A percentile compares a stretch with the other conserved stretches of the same genome.
Conservation (phyloP, 2,797 vertebrate species). For the Fratercula arctica region DNA sequence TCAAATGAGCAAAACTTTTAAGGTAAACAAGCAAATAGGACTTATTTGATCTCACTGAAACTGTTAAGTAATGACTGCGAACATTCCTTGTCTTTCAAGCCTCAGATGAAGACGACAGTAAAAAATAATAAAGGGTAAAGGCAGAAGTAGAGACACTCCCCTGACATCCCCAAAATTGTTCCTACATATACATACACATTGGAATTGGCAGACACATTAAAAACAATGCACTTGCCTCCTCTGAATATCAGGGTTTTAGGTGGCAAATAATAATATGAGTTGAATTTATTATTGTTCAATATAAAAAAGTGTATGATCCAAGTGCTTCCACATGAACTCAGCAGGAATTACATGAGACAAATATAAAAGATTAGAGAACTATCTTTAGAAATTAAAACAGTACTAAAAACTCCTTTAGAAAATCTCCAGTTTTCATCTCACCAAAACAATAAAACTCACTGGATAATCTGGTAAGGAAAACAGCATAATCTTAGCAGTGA, state of each 20-base stretch:
- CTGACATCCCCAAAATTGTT: neutral
- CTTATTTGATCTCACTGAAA: neutral
- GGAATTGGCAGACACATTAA: neutral
- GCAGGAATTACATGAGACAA: neutral
- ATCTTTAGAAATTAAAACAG: neutral
- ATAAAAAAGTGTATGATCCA: neutral
- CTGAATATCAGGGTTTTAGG: neutral
- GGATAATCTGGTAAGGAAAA: neutral
- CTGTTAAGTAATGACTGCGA: neutral
- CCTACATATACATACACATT: neutral
- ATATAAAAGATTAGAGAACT: neutral
- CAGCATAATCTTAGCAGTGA: neutral
- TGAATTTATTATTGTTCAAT: neutral
- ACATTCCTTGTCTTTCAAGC: neutral
- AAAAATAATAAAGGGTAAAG: neutral
- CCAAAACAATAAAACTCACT: neutral
- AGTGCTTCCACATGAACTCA: neutral
- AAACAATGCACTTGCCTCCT: neutral
- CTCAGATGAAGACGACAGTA: neutral
- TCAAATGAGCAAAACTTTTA: neutral
- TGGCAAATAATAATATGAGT: neutral
- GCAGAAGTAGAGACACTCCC: neutral
- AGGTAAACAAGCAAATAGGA: neutral
- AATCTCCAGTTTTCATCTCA: neutral
- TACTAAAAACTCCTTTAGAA: slow-evolving; percentile 1